Evolutionary conservation across 2,113 vertebrate genomes (phyloP), one percentile per base, ranked within the genome.

Genomic region (Panthera tigris): DNA sequence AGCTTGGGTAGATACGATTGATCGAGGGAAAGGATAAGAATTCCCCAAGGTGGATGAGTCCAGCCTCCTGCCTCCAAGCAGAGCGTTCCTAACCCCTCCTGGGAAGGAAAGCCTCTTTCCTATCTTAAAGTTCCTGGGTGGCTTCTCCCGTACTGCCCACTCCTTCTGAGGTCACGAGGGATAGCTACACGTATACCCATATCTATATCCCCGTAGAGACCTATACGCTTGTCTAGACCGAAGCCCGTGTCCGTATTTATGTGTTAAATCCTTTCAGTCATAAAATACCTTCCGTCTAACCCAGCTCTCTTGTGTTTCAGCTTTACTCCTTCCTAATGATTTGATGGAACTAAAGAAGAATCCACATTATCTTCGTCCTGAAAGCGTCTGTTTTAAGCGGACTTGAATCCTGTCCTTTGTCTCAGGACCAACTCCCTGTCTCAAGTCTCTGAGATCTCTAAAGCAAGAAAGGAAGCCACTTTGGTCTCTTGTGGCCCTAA

Each of bases 261-360:
- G 74, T 92, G 69, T 14, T 69, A 90, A 78, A 78, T 29, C 39
- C 79, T 95, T 94, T 16, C 16, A 57, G 80, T 69, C 29, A n/a
- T 0, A 63, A 94, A 52, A 48, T 25, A 45, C 21, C 18, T 81
- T 25, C 19, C 1, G 2, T 41, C 45, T 80, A 66, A 73, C 39
- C 50, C 36, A n/a, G 50, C 33, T 39, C 65, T 84, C 88, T 41
- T 31, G 25, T 3, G 41, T n/a, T 61, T 87, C 63, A 15, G 0
- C 82, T 45, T 25, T 31, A 61, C 29, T 33, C 73, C 36, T 18
- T 31, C 48, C 23, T 25, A 21, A 2, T 9, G 61, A 84, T 31
- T 8, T 39, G 76, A 33, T 36, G 55, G 61, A 87, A 57, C 27
- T n/a, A 6, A 52, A 89, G 16, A 73, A 73, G 16, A 36, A 27